These are phyloP conservation scores for Spheniscus mendiculus DNA, from an alignment of 2,113 vertebrate genomes.

Conservation along the genomic window DNA sequence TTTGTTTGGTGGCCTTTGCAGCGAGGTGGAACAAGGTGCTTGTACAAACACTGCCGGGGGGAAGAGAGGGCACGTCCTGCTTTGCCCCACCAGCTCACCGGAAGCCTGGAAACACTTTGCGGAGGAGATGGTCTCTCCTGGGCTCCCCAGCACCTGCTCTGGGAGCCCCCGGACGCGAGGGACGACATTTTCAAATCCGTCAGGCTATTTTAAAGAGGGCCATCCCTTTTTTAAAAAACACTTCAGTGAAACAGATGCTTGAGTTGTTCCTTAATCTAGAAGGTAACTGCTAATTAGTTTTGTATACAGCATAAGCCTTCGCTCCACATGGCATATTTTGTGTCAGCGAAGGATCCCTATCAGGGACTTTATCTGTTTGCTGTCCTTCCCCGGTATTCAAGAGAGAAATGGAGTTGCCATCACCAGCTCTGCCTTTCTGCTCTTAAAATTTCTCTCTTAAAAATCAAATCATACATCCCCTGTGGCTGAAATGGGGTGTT, in stretches of 20 bases:
- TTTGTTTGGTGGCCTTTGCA: not conserved
- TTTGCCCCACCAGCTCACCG: not conserved
- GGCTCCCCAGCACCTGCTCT: not conserved
- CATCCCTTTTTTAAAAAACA: not conserved
- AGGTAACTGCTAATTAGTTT: conserved; percentile 54
- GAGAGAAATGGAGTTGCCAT: not conserved
- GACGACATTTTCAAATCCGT: not conserved
- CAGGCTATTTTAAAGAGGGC: not conserved
- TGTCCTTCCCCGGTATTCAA: not conserved
- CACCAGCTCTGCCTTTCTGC: not conserved
- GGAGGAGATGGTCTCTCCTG: not conserved
- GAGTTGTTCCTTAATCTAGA: conserved; percentile 29
- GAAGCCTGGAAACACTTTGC: not conserved
- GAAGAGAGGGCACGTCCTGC: not conserved
- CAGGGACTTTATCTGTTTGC: not conserved
- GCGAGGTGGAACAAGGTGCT: not conserved
- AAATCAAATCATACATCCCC: not conserved
- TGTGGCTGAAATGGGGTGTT: not conserved
- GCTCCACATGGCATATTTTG: conserved; percentile 22
- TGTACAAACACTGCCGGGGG: not conserved
- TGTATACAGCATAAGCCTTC: conserved; percentile 16
- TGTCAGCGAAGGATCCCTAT: not conserved
- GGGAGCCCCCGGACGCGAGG: not conserved
- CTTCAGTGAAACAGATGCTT: conserved; percentile 38
- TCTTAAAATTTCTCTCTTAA: not conserved